phyloP scores from a whole-genome alignment of 2,797 vertebrate species.

The Falco concolor region DNA sequence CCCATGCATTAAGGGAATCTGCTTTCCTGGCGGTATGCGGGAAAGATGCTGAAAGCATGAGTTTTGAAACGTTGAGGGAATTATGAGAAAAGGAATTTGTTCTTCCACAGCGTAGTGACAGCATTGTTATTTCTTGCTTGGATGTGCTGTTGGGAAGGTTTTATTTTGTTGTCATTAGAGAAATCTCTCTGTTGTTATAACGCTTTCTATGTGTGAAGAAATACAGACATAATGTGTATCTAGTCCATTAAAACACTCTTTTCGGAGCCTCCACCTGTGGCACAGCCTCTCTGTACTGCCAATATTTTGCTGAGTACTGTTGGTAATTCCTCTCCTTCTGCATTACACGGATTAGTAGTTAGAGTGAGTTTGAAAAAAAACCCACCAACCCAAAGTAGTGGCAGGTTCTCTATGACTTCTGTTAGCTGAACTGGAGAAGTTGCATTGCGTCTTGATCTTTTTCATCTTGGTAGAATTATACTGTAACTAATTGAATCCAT shows the following conservation, averaged over 20 bases:
- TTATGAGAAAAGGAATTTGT: conserved; percentile 40
- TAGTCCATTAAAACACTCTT: conserved; percentile 54
- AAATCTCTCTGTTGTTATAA: conserved; percentile 68
- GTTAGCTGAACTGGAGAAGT: conserved; percentile 47
- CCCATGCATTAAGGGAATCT: conserved; percentile 7
- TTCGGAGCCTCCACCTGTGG: conserved; percentile 58
- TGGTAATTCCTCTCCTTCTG: conserved; percentile 19
- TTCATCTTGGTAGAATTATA: conserved; percentile 71
- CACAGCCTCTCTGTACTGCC: conserved; percentile 30
- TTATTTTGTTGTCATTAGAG: conserved; percentile 71
- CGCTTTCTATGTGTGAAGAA: conserved; percentile 68
- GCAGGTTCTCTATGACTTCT: conserved; percentile 36
- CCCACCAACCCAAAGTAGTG: not conserved
- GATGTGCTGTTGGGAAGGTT: conserved; percentile 62
- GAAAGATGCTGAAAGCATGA: conserved; percentile 47
- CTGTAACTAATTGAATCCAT: conserved; percentile 78
- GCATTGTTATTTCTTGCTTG: conserved; percentile 67
- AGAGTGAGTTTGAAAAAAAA: not conserved
- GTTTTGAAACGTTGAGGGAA: conserved; percentile 37
- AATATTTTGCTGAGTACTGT: conserved; percentile 35
- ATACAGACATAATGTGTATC: conserved; percentile 67
- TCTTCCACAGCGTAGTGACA: not conserved
- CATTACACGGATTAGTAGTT: not conserved
- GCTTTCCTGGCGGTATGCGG: not conserved
- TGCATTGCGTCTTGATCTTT: conserved; percentile 63